Conservation (phyloP, 2,888 invertebrate genomes). For the Oscheius sp. region DNA sequence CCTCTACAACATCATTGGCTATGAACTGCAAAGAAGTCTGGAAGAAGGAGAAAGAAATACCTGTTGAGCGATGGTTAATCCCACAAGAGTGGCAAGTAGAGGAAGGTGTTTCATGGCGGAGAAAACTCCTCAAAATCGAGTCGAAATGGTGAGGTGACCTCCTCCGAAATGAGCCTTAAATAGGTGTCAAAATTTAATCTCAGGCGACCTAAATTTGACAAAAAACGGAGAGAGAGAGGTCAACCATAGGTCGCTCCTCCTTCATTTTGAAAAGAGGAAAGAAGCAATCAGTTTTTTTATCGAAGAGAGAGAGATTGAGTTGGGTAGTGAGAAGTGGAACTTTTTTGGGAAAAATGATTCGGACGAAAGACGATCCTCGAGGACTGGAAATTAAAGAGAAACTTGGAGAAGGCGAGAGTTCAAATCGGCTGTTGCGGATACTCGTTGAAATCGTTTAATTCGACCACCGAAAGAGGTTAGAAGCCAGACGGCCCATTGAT, state of each 20-base stretch:
- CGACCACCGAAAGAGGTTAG: background rate
- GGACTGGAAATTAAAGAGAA: background rate
- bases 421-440: slow-evolving; percentile 9
- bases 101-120: background rate
- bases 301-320: too few relatives aligned
- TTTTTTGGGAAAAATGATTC: slow-evolving; percentile 6
- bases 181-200: background rate
- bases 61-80: background rate
- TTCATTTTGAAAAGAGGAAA: too few relatives aligned
- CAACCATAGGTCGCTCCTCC: too few relatives aligned
- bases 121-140: background rate
- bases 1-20: slow-evolving; percentile 53
- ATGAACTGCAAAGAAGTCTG: slow-evolving; percentile 40
- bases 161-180: background rate
- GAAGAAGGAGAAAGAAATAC: background rate
- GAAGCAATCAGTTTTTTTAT: too few relatives aligned
- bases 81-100: background rate
- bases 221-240: background rate
- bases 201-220: too few relatives aligned
- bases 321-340: background rate
- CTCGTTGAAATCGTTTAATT: slow-evolving; percentile 11
- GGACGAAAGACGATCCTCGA: background rate
- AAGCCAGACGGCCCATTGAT: slow-evolving; percentile 8
- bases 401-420: background rate
- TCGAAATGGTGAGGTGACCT: background rate